These are phyloP conservation scores for Aphis craccivora DNA, from an alignment of 1,140 invertebrate species.

Conservation along the genomic window DNA sequence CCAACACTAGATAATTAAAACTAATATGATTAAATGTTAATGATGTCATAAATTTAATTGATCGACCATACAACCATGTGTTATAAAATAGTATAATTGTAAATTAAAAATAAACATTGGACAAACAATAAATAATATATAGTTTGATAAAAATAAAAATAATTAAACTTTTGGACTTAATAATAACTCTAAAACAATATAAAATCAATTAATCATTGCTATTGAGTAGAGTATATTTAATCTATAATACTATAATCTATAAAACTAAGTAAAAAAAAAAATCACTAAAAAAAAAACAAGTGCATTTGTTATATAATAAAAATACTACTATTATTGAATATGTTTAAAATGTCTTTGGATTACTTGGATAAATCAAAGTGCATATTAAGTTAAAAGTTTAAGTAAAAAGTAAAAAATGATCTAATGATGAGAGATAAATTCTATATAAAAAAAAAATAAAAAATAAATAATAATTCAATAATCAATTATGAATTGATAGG, in stretches of 20 bases:
- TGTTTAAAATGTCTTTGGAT: not conserved
- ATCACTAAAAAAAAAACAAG: not conserved
- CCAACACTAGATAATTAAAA: not conserved
- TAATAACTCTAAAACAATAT: not conserved
- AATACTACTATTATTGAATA: not conserved
- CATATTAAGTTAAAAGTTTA: not conserved
- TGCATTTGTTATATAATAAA: not conserved
- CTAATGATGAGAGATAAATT: not conserved
- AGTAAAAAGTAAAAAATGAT: not conserved
- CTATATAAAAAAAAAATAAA: not conserved
- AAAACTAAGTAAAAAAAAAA: not conserved
- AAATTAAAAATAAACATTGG: not conserved
- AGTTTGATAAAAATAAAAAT: not conserved
- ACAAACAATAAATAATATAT: not conserved
- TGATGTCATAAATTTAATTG: not conserved
- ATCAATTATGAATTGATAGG: not conserved
- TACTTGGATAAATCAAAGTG: not conserved
- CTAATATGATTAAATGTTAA: not conserved
- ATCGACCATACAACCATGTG: not conserved
- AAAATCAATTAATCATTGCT: not conserved
- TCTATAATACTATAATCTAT: not conserved
- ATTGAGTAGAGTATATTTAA: not conserved
- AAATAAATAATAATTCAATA: not conserved
- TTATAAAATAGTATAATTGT: not conserved
- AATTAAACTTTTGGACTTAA: not conserved